These are phyloP conservation scores for Philonicus albiceps DNA, from an alignment of 2,888 invertebrate genomes.

Conservation along the genomic window DNA sequence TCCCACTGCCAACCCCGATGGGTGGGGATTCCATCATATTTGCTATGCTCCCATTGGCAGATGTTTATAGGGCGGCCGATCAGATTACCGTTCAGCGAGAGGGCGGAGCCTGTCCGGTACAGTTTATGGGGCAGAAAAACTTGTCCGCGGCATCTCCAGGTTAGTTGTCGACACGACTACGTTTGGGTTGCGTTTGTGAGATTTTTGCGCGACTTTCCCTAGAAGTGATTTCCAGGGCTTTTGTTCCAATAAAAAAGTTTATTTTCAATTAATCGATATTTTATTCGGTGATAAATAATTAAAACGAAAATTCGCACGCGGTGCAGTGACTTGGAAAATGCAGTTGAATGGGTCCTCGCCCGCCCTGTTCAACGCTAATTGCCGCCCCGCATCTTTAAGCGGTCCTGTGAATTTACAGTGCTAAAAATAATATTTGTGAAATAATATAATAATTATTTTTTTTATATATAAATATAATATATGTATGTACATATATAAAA, in stretches of 20 bases:
- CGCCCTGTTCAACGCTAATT: background rate
- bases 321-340: slow-evolving; percentile 27
- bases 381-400: background rate
- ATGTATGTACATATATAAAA: background rate
- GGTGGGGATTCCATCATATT: background rate
- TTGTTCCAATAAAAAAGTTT: background rate
- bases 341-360: background rate
- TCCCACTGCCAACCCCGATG: background rate
- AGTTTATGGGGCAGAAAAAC: slow-evolving; percentile 42
- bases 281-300: slow-evolving; percentile 16
- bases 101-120: background rate
- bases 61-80: background rate
- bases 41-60: background rate
- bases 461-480: background rate
- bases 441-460: background rate
- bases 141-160: slow-evolving; percentile 38
- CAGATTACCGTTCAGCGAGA: background rate
- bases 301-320: background rate
- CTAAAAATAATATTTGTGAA: background rate
- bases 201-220: slow-evolving; percentile 44
- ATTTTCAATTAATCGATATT: slow-evolving; percentile 16
- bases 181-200: slow-evolving; percentile 46
- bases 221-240: background rate
- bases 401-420: background rate
- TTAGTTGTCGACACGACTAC: slow-evolving; percentile 47